phyloP scores from a whole-genome alignment of 1,140 invertebrate genomes.

The Epicauta chinensis region DNA sequence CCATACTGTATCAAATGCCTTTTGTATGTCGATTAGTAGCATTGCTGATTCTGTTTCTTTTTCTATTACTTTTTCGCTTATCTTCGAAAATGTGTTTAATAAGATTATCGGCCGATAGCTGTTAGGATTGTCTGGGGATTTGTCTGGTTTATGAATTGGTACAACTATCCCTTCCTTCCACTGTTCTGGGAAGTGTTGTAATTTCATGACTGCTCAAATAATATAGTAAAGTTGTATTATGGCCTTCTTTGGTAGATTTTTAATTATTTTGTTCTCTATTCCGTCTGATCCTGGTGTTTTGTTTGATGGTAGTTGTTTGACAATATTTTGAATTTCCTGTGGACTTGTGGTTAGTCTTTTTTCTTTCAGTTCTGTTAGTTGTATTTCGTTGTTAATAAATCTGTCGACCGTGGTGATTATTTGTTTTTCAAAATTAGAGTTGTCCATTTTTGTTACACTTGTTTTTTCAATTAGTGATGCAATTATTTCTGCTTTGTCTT shows the following conservation, averaged over 20 bases:
- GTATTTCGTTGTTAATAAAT: no score
- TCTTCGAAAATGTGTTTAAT: neutral
- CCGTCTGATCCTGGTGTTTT: neutral
- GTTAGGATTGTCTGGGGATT: neutral
- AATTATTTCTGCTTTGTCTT: no score
- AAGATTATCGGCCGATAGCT: constrained; percentile 13
- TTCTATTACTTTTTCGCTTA: neutral
- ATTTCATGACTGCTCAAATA: neutral
- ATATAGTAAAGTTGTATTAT: neutral
- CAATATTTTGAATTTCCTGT: neutral
- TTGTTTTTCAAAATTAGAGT: no score
- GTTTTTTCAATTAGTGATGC: no score
- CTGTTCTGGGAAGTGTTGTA: neutral
- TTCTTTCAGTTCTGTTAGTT: no score
- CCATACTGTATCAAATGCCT: constrained; percentile 38
- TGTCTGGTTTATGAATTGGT: neutral
- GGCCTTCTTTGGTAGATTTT: neutral
- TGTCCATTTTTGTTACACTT: no score
- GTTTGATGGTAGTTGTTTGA: neutral
- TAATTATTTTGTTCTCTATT: neutral
- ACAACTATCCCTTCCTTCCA: neutral
- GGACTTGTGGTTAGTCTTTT: neutral
- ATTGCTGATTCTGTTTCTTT: neutral
- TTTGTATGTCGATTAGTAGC: neutral
- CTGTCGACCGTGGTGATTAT: no score